phyloP scores from a whole-genome alignment of 2,888 invertebrate genomes.

The Exocentrus adspersus region DNA sequence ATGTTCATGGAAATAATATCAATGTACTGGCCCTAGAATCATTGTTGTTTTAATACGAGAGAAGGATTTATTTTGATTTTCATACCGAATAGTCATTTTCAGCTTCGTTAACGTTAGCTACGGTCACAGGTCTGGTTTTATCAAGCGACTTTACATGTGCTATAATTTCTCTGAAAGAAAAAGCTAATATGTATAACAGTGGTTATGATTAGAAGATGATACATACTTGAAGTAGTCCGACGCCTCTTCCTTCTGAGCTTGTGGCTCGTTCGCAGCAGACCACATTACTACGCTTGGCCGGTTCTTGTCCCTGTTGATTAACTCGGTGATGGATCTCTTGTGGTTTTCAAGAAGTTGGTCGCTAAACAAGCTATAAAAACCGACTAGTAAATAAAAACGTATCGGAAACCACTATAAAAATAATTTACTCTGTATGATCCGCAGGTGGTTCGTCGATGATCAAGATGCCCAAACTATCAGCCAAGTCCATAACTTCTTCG shows the following conservation, averaged over 20 bases:
- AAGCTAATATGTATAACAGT: too few relatives aligned
- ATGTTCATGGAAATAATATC: constrained; percentile 95
- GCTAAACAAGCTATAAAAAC: constrained; percentile 66
- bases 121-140: constrained; percentile 84
- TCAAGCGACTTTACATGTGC: constrained; percentile 81
- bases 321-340: constrained; percentile 84
- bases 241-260: constrained; percentile 74
- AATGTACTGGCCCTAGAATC: constrained; percentile 74
- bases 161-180: constrained; percentile 75
- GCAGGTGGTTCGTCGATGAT: constrained; percentile 95
- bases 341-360: constrained; percentile 79
- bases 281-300: constrained; percentile 95
- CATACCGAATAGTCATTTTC: constrained; percentile 74
- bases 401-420: not conserved
- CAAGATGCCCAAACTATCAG: constrained; percentile 91
- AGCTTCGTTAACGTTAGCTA: constrained; percentile 75
- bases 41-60: too few relatives aligned
- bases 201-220: too few relatives aligned
- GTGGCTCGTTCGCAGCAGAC: constrained; percentile 96
- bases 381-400: not conserved
- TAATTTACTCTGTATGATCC: constrained; percentile 83
- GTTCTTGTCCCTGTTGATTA: constrained; percentile 92
- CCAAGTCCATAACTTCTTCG: constrained; percentile 94
- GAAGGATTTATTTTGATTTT: constrained; percentile 8
- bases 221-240: constrained; percentile 83